A percentile compares a stretch with the other conserved stretches of the same genome.
These are phyloP conservation scores for Picathartes gymnocephalus DNA, from an alignment of 2,113 vertebrate species.

Conservation along the genomic window DNA sequence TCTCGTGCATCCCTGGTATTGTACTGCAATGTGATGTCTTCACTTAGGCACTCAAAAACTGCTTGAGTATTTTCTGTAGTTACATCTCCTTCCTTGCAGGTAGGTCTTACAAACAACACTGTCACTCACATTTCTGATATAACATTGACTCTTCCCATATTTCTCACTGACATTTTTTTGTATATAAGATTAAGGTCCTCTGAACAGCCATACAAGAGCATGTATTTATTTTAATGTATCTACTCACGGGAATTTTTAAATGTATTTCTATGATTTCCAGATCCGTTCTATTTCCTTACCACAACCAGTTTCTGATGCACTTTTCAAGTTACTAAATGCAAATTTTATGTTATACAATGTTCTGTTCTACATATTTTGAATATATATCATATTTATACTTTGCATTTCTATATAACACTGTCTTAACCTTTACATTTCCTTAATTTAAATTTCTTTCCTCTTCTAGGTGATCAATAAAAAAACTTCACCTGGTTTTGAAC, in stretches of 20 bases:
- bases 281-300: neutral
- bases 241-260: neutral
- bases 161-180: neutral
- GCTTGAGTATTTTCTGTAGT: neutral
- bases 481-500: neutral
- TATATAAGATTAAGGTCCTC: neutral
- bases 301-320: neutral
- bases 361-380: neutral
- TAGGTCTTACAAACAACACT: neutral
- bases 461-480: neutral
- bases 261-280: neutral
- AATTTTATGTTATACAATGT: neutral
- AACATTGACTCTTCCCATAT: neutral
- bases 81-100: neutral
- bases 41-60: neutral
- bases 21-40: neutral
- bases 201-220: neutral
- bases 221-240: neutral
- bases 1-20: neutral
- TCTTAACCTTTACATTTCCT: neutral
- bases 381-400: neutral
- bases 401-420: neutral
- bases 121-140: neutral
- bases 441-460: neutral
- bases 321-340: neutral